Base-by-base conservation (phyloP, 2,113 vertebrate genomes). In the Pterophyllum scalare region DNA sequence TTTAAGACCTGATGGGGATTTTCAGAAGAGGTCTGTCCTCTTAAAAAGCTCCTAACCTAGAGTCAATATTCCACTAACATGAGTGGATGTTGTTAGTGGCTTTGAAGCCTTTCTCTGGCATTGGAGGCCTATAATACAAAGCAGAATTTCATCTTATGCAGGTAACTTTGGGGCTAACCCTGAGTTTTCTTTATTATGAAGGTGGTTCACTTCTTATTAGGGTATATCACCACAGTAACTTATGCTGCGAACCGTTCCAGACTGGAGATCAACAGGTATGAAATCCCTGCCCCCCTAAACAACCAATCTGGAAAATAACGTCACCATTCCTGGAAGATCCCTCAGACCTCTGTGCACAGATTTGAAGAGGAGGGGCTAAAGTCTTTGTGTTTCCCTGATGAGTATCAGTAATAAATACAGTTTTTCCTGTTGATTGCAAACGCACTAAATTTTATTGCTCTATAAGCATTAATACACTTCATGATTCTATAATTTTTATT, bases 221-320 rank as follows among this genome's bases (percentile, higher is more conserved):
- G 20, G 61, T 40, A n/a, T 22, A 35, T 64, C 6, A 20, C 33
- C 38, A 46, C 3, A 3, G 3, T 15, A 15, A 15, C 1, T 11
- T 40, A 40, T 40, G 38, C 38, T 40, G 3, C 9, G 2, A 14
- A 3, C 43, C 6, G 43, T 43, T 64, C 33, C 33, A 40, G 20
- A 5, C 8, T 35, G n/a, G 61, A n/a, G 0, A 2, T 64, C 61
- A 13, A 40, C n/a, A 40, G 13, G 61, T 40, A 1, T 64, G 61
- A 40, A 38, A 64, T 0, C 33, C 22, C 61, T 14, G 33, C 33
- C 35, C 10, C 10, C n/a, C n/a, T n/a, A n/a, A n/a, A n/a, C n/a
- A n/a, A n/a, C n/a, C n/a, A n/a, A n/a, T n/a, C 35, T 40, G 61
- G 7, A 64, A 64, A 64, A 40, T 24, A 24, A 4, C 35, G 22